phyloP scores from a whole-genome alignment of 2,797 vertebrate species.

The Coccyzus lansbergi region DNA sequence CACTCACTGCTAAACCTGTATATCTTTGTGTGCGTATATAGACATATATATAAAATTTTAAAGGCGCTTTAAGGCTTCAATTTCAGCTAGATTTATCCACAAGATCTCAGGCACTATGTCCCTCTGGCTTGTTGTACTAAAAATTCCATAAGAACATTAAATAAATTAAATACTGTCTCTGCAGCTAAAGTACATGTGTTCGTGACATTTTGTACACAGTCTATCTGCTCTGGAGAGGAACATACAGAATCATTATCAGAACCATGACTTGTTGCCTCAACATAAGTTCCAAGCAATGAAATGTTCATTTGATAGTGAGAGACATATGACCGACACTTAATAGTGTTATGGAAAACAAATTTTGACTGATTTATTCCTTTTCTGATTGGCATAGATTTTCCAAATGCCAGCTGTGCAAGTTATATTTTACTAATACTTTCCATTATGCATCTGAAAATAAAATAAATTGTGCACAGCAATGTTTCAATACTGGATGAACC shows the following conservation, averaged over 20 bases:
- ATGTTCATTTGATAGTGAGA: neutral
- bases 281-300: neutral
- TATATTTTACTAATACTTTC: neutral
- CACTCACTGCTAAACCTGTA: neutral
- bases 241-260: too few species aligned
- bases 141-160: neutral
- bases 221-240: too few species aligned
- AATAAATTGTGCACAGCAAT: neutral
- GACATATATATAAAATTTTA: neutral
- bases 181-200: neutral
- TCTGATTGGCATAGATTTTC: neutral
- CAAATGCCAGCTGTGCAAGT: neutral
- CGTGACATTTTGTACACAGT: too few species aligned
- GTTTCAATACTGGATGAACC: slow-evolving; percentile 7
- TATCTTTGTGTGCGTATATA: too few species aligned
- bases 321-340: neutral
- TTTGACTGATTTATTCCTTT: slow-evolving; percentile 18
- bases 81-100: neutral
- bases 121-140: neutral
- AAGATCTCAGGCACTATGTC: neutral
- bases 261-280: neutral
- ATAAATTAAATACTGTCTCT: neutral
- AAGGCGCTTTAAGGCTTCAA: neutral
- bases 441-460: slow-evolving; percentile 5
- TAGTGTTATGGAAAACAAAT: neutral